Evolutionary conservation across 2,113 vertebrate species (phyloP).

Genomic region (Steatornis caripensis): DNA sequence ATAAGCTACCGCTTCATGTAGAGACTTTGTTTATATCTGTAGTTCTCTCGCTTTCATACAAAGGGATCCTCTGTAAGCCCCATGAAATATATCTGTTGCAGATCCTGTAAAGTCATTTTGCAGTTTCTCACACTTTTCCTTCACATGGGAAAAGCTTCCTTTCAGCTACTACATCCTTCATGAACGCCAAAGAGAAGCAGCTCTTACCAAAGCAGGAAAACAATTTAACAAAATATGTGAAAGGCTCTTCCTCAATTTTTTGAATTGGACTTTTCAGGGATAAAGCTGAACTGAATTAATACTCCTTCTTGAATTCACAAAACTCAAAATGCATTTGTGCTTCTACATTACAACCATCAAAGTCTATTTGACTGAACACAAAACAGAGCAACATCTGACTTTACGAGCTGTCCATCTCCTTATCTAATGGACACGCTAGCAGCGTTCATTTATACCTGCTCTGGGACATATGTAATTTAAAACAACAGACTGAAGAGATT

Average conservation of each 20-base stretch:
- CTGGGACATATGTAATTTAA: slow-evolving; percentile 16
- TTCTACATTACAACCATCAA: slow-evolving; percentile 25
- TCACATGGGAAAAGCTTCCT: not conserved
- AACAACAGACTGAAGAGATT: not conserved
- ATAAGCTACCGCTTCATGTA: not conserved
- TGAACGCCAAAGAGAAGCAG: not conserved
- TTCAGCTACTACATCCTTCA: not conserved
- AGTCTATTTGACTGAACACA: slow-evolving; percentile 31
- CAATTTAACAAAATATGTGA: not conserved
- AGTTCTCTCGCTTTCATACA: not conserved
- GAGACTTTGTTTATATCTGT: not conserved
- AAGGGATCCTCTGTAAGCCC: not conserved
- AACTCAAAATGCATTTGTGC: slow-evolving; percentile 33
- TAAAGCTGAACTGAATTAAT: not conserved
- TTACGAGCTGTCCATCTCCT: slow-evolving; percentile 27
- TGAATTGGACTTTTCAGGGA: not conserved
- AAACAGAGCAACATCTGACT: slow-evolving; percentile 37
- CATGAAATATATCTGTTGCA: not conserved
- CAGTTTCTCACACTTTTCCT: not conserved
- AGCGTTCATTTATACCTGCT: slow-evolving; percentile 12
- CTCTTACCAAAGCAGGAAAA: not conserved
- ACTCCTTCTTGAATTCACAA: not conserved
- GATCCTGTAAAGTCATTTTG: not conserved
- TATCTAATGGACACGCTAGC: not conserved
- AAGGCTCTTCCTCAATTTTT: not conserved